phyloP scores from a whole-genome alignment of 1,140 invertebrate genomes.

The Pseudomyrmex sp. region DNA sequence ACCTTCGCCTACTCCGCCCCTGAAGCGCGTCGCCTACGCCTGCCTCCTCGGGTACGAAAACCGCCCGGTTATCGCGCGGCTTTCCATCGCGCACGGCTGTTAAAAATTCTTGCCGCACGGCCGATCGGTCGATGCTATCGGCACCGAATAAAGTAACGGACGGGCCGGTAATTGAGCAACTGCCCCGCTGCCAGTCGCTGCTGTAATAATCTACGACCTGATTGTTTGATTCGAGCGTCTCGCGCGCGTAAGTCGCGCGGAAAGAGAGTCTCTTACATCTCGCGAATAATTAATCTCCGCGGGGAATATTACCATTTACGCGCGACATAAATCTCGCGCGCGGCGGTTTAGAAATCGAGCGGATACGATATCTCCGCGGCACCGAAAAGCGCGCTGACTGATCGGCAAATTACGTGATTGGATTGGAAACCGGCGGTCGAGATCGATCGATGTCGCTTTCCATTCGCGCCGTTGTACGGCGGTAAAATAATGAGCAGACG shows the following conservation, averaged over 20 bases:
- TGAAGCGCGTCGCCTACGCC: constrained; percentile 63
- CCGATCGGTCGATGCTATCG: constrained; percentile 54
- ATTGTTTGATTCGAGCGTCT: constrained; percentile 39
- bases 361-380: neutral
- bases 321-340: constrained; percentile 34
- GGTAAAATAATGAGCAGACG: constrained; percentile 36
- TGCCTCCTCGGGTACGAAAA: constrained; percentile 48
- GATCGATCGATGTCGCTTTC: constrained; percentile 57
- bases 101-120: constrained; percentile 37
- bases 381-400: constrained; percentile 33
- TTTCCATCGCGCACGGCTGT: constrained; percentile 13
- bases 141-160: constrained; percentile 53
- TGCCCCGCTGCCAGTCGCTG: neutral
- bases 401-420: constrained; percentile 58
- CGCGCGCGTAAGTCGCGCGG: constrained; percentile 20
- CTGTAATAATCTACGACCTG: constrained; percentile 35
- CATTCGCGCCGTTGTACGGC: constrained; percentile 38
- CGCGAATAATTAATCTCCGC: constrained; percentile 46
- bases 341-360: constrained; percentile 32
- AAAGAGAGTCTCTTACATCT: neutral
- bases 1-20: constrained; percentile 67
- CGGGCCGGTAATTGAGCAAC: constrained; percentile 35
- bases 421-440: constrained; percentile 44
- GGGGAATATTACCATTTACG: constrained; percentile 51
- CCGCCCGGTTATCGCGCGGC: constrained; percentile 36